Base-by-base conservation (phyloP, 2,888 invertebrate species). In the Drosophila infuscata region DNA sequence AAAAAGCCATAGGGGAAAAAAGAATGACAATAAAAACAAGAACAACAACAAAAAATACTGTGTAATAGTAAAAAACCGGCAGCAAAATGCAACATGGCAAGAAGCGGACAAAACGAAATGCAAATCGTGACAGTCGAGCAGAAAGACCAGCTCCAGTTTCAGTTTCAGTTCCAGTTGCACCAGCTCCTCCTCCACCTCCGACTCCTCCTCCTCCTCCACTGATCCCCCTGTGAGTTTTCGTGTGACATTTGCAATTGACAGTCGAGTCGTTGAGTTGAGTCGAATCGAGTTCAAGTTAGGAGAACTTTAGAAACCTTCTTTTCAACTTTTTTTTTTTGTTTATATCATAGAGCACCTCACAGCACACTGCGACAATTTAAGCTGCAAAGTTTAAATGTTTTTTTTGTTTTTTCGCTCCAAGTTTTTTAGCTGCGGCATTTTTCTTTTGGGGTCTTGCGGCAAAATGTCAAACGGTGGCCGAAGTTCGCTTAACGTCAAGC, bases 161-260 rank as follows among this genome's bases (percentile, higher is more conserved):
- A n/a, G 56, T 36, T 52, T 52, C 30, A n/a, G 56, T 36, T 52
- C 36, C 54, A 60, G 65, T 20, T 68, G 68, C 60, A 58, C 41
- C 54, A 74, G 56, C 60, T n/a, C 25, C 41, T 35, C 33, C 29
- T 3, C 4, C 29, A 6, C 41, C 7, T 6, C 8, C 32, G 20
- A 25, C 20, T n/a, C 25, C 41, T 36, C 33, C 29, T 3, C 4
- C 29, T 7, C 41, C 7, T 6, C 8, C 32, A 17, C 5, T 17
- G 41, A n/a, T 35, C 25, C 41, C 65, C 64, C 59, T 53, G 56
- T 68, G 70, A 76, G 74, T 78, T 73, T 73, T 76, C 69, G 63
- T 81, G 89, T 85, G 89, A 83, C 88, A 90, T 81, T 88, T 88
- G 88, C 88, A 88, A 86, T 88, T 90, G 88, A 88, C 90, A 90